A percentile compares a stretch with the other conserved stretches of the same genome.
Conservation (phyloP, 2,797 vertebrate genomes). For the Malurus leucopterus region DNA sequence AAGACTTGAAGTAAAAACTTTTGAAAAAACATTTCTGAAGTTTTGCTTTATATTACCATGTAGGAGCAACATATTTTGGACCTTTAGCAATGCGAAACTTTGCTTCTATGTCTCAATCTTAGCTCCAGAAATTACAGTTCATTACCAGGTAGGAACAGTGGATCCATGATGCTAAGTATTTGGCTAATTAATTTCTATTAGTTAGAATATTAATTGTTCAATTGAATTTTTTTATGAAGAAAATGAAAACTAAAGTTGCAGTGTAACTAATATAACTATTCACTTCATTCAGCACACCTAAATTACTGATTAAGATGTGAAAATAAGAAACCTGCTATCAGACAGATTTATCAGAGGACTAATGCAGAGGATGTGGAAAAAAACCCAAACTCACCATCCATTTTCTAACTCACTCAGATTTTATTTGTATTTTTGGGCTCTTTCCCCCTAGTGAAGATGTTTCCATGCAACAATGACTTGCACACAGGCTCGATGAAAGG, state of each 20-base stretch:
- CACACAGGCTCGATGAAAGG: background rate
- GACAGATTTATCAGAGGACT: background rate
- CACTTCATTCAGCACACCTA: background rate
- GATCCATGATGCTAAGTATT: background rate
- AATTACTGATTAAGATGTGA: background rate
- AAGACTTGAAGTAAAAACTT: background rate
- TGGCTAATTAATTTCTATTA: background rate
- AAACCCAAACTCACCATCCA: fast-evolving
- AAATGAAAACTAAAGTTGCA: background rate
- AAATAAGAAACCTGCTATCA: background rate
- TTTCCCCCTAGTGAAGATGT: background rate
- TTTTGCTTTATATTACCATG: background rate
- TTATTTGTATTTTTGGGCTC: background rate
- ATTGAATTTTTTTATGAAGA: background rate
- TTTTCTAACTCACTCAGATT: background rate
- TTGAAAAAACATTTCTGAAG: background rate
- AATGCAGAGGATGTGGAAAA: background rate
- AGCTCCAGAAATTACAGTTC: background rate
- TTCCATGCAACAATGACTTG: background rate
- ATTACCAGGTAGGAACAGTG: background rate
- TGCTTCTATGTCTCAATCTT: background rate
- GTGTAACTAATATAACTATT: background rate
- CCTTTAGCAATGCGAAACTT: background rate
- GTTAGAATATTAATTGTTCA: background rate
- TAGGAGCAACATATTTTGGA: background rate